Evolutionary conservation across 2,113 vertebrate genomes (phyloP), one percentile per base, ranked within the genome.

Genomic region (Limanda limanda): DNA sequence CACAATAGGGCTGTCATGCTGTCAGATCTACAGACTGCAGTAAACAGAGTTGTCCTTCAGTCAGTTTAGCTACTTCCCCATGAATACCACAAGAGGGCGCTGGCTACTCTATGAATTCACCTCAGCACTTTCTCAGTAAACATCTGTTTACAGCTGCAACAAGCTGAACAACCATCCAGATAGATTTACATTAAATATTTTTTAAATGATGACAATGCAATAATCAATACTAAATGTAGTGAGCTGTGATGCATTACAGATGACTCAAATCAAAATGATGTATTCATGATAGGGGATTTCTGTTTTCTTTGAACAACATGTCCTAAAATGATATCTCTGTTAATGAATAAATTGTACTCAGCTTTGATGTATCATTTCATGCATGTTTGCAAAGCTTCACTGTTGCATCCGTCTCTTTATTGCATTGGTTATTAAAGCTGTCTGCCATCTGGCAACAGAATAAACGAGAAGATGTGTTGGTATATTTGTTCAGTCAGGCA

Each of bases 51-150:
- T 45, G 20, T 45, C 0, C 13, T 78, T 51, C 55, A 40, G 1
- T 37, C 68, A 35, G 21, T 45, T 27, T 61, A 11, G 54, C 0
- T 31, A 1, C 54, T 58, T 76, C 15, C 1, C 2, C n/a, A 3
- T 6, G 17, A 23, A 7, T 4, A 67, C 86, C 89, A 91, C 71
- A 42, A 51, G 86, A 79, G 88, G 88, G 81, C 20, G 71, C 14
- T 61, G 11, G 0, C 40, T 63, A 18, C 58, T 24, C 3, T 7
- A 17, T 8, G 35, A 17, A 21, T 40, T 10, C 11, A 65, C 20
- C 51, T n/a, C 2, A 10, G 13, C 47, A 17, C 47, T 52, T 52
- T 20, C 2, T 51, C 17, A 51, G 48, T 51, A 17, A 51, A 20
- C 4, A 67, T 42, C 17, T 23, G 1, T 42, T 23, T 40, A 6